phyloP scores from a whole-genome alignment of 2,888 invertebrate species.

The Drosophila nr. medialis region DNA sequence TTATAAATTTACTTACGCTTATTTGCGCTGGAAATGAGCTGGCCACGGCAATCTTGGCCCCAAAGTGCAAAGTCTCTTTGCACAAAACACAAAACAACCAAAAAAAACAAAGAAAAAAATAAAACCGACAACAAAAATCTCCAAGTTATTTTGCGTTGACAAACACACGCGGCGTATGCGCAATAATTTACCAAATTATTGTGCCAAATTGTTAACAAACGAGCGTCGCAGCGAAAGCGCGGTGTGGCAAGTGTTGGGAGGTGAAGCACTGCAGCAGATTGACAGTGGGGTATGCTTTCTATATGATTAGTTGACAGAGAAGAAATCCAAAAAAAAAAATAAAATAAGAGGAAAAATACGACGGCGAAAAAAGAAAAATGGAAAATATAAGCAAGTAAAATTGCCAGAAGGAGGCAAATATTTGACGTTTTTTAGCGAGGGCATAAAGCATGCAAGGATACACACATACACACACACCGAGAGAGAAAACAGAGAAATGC shows the following conservation, averaged over 20 bases:
- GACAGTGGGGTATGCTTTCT: conserved; percentile 57
- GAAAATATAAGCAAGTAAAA: conserved; percentile 43
- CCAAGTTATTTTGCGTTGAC: conserved; percentile 49
- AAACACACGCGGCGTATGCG: conserved; percentile 71
- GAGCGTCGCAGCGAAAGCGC: not conserved
- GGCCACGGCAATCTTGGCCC: conserved; percentile 46
- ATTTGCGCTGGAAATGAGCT: conserved; percentile 76
- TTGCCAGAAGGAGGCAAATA: conserved; percentile 49
- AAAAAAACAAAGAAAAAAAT: not conserved
- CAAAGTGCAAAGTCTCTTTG: conserved; percentile 53
- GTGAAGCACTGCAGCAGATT: conserved; percentile 24
- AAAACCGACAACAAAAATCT: conserved; percentile 35
- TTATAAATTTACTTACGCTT: conserved; percentile 80
- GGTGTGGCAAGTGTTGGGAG: not conserved
- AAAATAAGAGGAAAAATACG: conserved; percentile 4
- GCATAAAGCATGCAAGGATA: conserved; percentile 1
- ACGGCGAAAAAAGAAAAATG: conserved; percentile 27
- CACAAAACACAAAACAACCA: conserved; percentile 2
- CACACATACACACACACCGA: not conserved
- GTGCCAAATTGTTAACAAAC: conserved; percentile 49
- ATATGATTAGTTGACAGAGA: conserved; percentile 76
- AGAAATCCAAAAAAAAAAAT: not conserved
- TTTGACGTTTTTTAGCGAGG: conserved; percentile 22
- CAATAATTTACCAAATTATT: conserved; percentile 76
- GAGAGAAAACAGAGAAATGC: conserved; percentile 15